Evolutionary conservation across 2,888 invertebrate genomes (phyloP).

Genomic region (Drosophila subquinaria): DNA sequence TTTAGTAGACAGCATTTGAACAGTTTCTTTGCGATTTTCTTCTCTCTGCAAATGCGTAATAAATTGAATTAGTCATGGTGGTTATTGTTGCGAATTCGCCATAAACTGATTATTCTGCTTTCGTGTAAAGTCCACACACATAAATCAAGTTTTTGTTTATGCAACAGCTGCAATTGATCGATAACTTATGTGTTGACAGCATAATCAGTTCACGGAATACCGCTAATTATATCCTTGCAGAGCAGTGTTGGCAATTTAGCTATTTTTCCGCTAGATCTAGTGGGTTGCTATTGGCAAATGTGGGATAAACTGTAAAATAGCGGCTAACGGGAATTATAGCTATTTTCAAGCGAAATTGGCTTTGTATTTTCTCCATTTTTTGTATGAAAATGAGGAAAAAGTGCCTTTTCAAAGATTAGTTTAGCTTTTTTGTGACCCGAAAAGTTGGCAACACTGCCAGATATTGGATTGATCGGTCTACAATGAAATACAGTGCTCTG

Average conservation of each 20-base stretch:
- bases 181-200: constrained; percentile 1
- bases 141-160: constrained; percentile 9
- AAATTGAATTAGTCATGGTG: constrained; percentile 35
- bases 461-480: too few species aligned
- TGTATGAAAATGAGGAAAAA: too few species aligned
- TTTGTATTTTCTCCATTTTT: too few species aligned
- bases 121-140: constrained; percentile 5
- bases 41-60: constrained; percentile 88
- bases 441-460: too few species aligned
- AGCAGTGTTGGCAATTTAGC: too few species aligned
- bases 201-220: constrained; percentile 6
- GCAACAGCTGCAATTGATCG: constrained; percentile 25
- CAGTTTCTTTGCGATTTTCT: constrained; percentile 93
- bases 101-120: not conserved
- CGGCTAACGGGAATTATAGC: not conserved
- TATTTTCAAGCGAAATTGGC: constrained; percentile 2
- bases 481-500: too few species aligned
- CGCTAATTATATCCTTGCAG: not conserved
- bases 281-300: too few species aligned
- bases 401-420: too few species aligned
- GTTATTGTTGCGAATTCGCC: constrained; percentile 7
- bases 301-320: too few species aligned
- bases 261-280: too few species aligned
- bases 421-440: too few species aligned
- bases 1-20: constrained; percentile 94